Base-by-base conservation (phyloP, 1,140 invertebrate genomes). In the Listronotus oregonensis region DNA sequence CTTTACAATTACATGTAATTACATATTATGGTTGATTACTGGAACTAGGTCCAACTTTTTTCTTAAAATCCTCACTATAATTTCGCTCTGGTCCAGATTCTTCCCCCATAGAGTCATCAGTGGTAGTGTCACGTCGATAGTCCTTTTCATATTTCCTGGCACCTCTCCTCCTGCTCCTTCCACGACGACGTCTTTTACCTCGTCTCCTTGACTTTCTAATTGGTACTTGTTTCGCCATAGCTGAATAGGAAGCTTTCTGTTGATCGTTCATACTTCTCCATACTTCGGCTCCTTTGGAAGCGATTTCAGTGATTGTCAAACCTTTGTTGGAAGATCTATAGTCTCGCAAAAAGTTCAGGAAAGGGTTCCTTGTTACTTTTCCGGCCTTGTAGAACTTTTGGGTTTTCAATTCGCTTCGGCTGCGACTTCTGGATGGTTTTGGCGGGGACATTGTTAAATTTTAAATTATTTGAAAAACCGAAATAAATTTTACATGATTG, bases 181-280 rank as follows among this genome's bases (percentile, higher is more conserved):
- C 11, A 44, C 43, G 43, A 14, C 43, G 43, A n/a, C n/a, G 27
- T 18, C 18, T 50, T 2, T 2, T 7, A 1, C 6, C 5, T 27
- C 47, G 6, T 9, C 9, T 18, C 6, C 17, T 27, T 4, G 6
- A 4, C 39, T n/a, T 39, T n/a, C 14, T 34, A 15, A 27, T 27
- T 1, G 17, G 32, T 9, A 44, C 63, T 44, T 65, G 21, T n/a
- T 51, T 56, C 12, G 63, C 63, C 34, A 51, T 18, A 0, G 44
- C 11, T 15, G 21, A 52, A 44, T 65, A 65, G 2, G 54, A 15
- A 7, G 39, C 31, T 51, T 65, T 65, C 51, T 65, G 27, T 37
- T 58, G 54, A 15, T 51, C 40, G 14, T 42, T 65, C 63, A 65
- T 65, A 10, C 43, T 43, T 7, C 17, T 47, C 63, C 63, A 65